Evolutionary conservation across 2,888 invertebrate species (phyloP), one percentile per base, ranked within the genome.

Genomic region (Hydropsyche betteni): DNA sequence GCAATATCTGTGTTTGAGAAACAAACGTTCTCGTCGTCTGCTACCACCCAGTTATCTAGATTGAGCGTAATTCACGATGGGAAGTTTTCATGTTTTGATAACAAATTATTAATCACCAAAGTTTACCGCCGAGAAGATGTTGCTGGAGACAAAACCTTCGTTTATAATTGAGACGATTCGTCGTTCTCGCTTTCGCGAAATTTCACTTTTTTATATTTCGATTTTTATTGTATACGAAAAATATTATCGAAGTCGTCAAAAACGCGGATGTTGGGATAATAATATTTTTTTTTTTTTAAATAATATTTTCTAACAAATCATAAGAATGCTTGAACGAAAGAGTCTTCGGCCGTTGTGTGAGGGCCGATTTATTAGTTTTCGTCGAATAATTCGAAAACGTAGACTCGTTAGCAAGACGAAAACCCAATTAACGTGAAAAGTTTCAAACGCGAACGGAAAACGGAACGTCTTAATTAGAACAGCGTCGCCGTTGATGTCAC

Each of bases 31-130:
- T 44, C 44, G 44, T 44, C 44, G 44, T 44, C 44, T 44, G 44
- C 44, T 44, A 44, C 44, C 44, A 44, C 74, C 24, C 68, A 64
- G 64, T 51, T 74, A 77, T 79, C 77, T 76, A 55, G 75, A 76
- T 76, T 72, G 73, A 76, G 53, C 79, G 79, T 76, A 76, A 76
- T 79, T 77, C 74, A 76, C 77, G 68, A 74, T 33, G 55, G 68
- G 70, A 79, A 77, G 71, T 77, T 79, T 77, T 74, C 74, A 51
- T 79, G 77, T 79, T 79, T 79, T 79, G 79, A 77, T 79, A 79
- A 76, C 79, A 79, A 79, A 79, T 79, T 77, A 79, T 79, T 77
- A 79, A 79, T 79, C 79, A 79, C 76, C 77, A 68, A 77, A 79
- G 79, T 79, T 79, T 74, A 70, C 70, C 53, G 38, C 58, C 55